Evolutionary conservation across 2,888 invertebrate genomes (phyloP).

Genomic region (Catocala nupta): DNA sequence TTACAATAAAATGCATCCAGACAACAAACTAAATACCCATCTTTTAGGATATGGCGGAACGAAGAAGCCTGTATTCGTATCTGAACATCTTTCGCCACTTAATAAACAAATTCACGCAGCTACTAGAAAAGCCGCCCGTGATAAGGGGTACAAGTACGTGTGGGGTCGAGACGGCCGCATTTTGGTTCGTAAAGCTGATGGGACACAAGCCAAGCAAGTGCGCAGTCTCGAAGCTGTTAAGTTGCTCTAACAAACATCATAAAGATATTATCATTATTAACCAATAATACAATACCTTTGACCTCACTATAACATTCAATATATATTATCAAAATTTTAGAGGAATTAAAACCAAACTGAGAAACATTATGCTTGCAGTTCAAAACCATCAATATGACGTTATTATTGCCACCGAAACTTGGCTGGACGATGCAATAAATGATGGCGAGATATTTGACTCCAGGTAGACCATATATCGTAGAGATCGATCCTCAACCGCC

Average conservation of each 20-base stretch:
- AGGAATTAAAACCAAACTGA: neutral
- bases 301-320: neutral
- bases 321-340: slow-evolving; percentile 3
- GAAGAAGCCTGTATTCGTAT: slow-evolving; percentile 1
- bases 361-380: neutral
- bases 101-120: slow-evolving; percentile 11
- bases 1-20: neutral
- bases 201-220: neutral
- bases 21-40: neutral
- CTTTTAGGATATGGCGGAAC: too few species aligned
- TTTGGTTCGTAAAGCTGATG: slow-evolving; percentile 1
- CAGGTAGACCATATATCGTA: slow-evolving; percentile 1
- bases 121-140: slow-evolving; percentile 8
- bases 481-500: neutral
- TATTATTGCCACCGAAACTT: slow-evolving; percentile 6
- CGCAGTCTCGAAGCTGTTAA: neutral
- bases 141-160: slow-evolving; percentile 4
- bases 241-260: neutral
- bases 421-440: slow-evolving; percentile 3
- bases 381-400: slow-evolving; percentile 2
- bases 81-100: slow-evolving; percentile 9
- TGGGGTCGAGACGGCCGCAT: too few species aligned
- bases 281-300: neutral
- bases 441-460: neutral
- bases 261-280: neutral